phyloP scores from a whole-genome alignment of 2,113 vertebrate species.

The Protobothrops mucrosquamatus region DNA sequence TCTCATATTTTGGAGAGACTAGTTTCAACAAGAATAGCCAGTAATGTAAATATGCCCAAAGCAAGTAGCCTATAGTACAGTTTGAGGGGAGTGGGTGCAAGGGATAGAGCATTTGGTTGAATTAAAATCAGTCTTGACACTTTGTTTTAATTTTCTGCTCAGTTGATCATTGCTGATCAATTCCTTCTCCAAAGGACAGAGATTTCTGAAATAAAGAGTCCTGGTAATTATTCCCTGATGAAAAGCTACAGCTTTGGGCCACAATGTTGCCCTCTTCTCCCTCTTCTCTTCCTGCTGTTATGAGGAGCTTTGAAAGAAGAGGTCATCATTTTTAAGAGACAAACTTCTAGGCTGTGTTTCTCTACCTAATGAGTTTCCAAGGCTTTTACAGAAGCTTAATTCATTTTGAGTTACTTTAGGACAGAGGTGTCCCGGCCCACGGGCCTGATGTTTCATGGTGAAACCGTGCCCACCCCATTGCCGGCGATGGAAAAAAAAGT shows the following conservation, averaged over 20 bases:
- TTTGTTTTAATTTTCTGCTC: constrained; percentile 1
- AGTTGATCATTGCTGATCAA: neutral
- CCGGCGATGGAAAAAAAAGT: no score
- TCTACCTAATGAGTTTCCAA: neutral
- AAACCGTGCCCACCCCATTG: no score
- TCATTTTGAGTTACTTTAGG: neutral
- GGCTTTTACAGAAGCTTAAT: neutral
- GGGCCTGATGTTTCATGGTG: no score
- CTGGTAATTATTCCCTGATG: neutral
- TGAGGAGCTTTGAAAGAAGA: neutral
- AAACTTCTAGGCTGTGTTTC: neutral
- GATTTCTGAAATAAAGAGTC: neutral
- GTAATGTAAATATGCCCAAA: neutral
- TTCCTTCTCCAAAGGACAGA: neutral
- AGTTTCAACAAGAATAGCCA: neutral
- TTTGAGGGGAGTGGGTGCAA: neutral
- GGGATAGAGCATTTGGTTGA: neutral
- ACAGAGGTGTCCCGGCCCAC: no score
- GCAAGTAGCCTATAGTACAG: neutral
- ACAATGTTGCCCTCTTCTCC: neutral
- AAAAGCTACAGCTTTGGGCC: neutral
- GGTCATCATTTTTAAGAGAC: neutral
- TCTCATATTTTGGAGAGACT: neutral
- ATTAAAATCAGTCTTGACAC: neutral
- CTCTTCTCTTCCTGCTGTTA: neutral